Percentiles rank a stretch among this genome's conserved stretches.
These are phyloP conservation scores for Natrix natrix DNA, from an alignment of 2,797 vertebrate species.

Conservation along the genomic window DNA sequence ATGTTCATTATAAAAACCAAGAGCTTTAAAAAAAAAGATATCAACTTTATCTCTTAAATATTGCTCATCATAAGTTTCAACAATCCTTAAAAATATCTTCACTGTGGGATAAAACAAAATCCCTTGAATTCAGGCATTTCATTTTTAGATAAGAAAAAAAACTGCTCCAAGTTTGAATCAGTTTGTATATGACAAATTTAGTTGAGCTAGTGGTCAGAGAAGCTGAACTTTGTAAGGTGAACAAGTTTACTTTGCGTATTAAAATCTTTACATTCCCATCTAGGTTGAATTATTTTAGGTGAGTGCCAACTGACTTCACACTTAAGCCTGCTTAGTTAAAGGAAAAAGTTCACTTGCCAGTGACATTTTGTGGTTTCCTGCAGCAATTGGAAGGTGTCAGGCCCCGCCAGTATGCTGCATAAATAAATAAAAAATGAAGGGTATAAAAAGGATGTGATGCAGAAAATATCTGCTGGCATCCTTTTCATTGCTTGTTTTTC, in stretches of 20 bases:
- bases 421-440: not conserved
- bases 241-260: not conserved
- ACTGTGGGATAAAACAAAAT: not conserved
- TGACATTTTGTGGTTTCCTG: conserved; percentile 2
- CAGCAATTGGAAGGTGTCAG: not conserved
- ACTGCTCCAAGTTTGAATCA: not conserved
- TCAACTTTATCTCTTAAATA: not conserved
- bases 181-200: not conserved
- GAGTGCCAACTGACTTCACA: conserved; percentile 11
- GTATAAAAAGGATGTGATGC: not conserved
- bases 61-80: not conserved
- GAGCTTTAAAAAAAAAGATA: not conserved
- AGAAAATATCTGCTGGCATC: not conserved
- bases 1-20: not conserved
- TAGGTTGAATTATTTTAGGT: not conserved
- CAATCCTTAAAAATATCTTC: not conserved
- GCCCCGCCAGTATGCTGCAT: not conserved
- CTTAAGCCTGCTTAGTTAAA: not conserved
- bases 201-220: not conserved
- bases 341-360: not conserved
- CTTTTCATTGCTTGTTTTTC: not conserved
- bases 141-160: not conserved
- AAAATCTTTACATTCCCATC: not conserved
- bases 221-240: not conserved
- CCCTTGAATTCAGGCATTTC: not conserved